Conservation (phyloP, 2,113 vertebrate genomes). For the Nothobranchius kuhntae region DNA sequence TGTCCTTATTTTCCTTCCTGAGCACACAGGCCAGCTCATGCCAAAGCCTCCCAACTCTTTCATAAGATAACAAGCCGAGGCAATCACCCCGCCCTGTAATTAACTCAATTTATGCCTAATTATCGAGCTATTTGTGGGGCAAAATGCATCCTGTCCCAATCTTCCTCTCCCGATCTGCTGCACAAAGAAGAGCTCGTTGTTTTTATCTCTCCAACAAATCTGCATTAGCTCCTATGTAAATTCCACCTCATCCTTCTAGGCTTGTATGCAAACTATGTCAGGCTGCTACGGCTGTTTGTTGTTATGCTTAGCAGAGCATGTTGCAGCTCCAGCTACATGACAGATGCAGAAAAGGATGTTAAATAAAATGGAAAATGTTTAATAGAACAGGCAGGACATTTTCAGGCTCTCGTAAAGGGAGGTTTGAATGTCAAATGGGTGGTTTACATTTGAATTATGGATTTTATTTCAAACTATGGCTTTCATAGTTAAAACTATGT, state of each 20-base stretch:
- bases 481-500: too few species aligned
- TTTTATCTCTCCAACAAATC: conserved; percentile 4
- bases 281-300: too few species aligned
- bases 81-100: conserved; percentile 67
- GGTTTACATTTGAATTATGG: too few species aligned
- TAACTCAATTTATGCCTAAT: conserved; percentile 70
- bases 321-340: background rate
- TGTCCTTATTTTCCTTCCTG: background rate
- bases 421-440: too few species aligned
- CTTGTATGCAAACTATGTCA: conserved; percentile 39
- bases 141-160: conserved; percentile 46
- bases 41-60: conserved; percentile 11
- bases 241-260: conserved; percentile 19
- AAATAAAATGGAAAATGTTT: background rate
- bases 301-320: too few species aligned
- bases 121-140: conserved; percentile 49
- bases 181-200: background rate
- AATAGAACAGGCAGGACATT: too few species aligned
- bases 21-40: background rate
- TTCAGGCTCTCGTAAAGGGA: too few species aligned
- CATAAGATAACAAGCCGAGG: conserved; percentile 53
- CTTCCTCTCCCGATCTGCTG: background rate
- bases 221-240: conserved; percentile 57
- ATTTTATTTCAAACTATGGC: too few species aligned
- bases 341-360: background rate